A percentile compares a stretch with the other conserved stretches of the same genome.
phyloP scores from a whole-genome alignment of 2,113 vertebrate genomes.

The Petroica traversi region DNA sequence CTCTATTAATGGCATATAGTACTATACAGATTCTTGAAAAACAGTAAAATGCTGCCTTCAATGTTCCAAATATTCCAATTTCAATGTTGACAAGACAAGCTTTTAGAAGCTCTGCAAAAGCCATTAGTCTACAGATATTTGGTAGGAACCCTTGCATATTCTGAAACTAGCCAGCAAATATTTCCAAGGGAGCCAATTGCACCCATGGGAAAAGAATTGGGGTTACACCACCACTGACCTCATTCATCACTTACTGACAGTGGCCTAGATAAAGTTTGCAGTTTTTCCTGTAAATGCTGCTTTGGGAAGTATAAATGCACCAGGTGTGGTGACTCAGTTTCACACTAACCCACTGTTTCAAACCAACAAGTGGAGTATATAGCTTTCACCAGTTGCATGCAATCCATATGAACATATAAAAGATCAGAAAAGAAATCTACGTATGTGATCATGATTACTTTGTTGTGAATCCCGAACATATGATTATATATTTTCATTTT shows the following conservation, averaged over 20 bases:
- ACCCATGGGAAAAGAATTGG: constrained; percentile 14
- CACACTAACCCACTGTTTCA: not conserved
- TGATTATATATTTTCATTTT: not conserved
- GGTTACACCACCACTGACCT: constrained; percentile 46
- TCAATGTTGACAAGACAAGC: not conserved
- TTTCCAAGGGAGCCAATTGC: not conserved
- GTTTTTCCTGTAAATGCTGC: not conserved
- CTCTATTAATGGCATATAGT: not conserved
- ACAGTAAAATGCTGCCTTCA: not conserved
- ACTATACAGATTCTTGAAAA: not conserved
- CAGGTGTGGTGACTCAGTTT: not conserved
- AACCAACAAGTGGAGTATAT: not conserved
- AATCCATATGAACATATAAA: not conserved
- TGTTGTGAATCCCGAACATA: not conserved
- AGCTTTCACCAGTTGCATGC: not conserved
- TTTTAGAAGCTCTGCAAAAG: not conserved
- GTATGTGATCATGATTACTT: not conserved
- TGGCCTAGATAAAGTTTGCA: constrained; percentile 58
- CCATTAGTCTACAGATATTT: not conserved
- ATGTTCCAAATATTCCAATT: not conserved
- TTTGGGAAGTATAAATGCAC: constrained; percentile 19
- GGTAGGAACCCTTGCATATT: not conserved
- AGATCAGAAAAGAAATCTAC: not conserved
- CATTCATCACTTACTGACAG: constrained; percentile 68
- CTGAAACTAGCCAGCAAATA: not conserved